Conservation (phyloP, 2,113 vertebrate genomes). For the Prunella fulvescens region DNA sequence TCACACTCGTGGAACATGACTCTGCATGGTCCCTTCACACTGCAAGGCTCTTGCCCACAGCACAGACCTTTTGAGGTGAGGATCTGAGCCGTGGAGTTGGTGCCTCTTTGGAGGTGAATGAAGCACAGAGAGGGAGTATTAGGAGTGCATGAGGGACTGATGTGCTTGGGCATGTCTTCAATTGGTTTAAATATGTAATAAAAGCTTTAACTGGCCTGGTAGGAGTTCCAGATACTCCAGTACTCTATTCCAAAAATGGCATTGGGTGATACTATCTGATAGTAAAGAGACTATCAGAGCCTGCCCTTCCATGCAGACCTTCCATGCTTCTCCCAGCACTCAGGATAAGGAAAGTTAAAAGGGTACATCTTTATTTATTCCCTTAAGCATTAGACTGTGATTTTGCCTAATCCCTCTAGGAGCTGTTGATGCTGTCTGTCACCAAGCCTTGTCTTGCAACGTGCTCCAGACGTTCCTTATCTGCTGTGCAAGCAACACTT, state of each 20-base stretch:
- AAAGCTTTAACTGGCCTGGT: background rate
- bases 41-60: background rate
- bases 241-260: background rate
- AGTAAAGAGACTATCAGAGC: background rate
- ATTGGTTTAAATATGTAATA: background rate
- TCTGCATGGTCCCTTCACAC: too few relatives aligned
- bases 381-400: background rate
- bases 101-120: background rate
- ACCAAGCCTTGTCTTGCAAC: background rate
- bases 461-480: background rate
- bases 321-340: background rate
- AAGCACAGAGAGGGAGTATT: background rate
- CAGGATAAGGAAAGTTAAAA: background rate
- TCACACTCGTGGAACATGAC: too few relatives aligned
- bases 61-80: background rate
- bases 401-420: background rate
- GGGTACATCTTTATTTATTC: background rate
- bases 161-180: background rate
- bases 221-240: background rate
- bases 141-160: background rate
- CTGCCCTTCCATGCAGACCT: background rate
- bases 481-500: background rate
- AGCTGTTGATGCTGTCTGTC: background rate
- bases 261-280: background rate
- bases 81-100: background rate